phyloP scores from a whole-genome alignment of 2,888 invertebrate genomes.

The Anorthoa munda region DNA sequence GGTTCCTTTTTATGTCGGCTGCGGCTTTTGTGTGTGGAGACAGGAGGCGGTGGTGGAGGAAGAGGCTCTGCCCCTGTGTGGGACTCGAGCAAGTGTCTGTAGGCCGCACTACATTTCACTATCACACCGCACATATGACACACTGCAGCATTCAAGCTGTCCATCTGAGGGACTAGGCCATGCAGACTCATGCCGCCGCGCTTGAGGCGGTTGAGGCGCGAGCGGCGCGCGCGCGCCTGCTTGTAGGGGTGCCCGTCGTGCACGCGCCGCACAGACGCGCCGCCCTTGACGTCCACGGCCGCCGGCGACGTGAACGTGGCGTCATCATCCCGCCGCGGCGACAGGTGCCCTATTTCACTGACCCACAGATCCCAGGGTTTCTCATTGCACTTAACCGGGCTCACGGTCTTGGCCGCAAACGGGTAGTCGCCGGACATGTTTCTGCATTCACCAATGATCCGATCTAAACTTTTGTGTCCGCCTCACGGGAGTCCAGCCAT shows the following conservation, averaged over 20 bases:
- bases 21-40: constrained; percentile 77
- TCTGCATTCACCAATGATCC: constrained; percentile 77
- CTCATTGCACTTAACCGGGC: constrained; percentile 88
- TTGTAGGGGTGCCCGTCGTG: constrained; percentile 82
- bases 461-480: constrained; percentile 75
- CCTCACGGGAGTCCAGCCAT: constrained; percentile 87
- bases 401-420: constrained; percentile 85
- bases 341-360: constrained; percentile 87
- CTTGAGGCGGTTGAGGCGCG: constrained; percentile 90
- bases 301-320: constrained; percentile 79
- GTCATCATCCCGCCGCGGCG: constrained; percentile 86
- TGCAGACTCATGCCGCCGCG: constrained; percentile 93
- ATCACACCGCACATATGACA: constrained; percentile 95
- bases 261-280: constrained; percentile 76
- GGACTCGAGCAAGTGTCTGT: constrained; percentile 93
- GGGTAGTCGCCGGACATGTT: constrained; percentile 88
- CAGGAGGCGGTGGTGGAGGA: constrained; percentile 86
- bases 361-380: constrained; percentile 90
- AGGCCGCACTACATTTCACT: constrained; percentile 95
- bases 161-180: constrained; percentile 95
- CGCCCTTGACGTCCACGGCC: constrained; percentile 79
- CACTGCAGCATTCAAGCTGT: constrained; percentile 94
- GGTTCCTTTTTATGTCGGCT: constrained; percentile 86
- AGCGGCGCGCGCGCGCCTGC: constrained; percentile 79
- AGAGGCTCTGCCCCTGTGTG: constrained; percentile 86